A percentile compares a stretch with the other conserved stretches of the same genome.
These are phyloP conservation scores for Apodemus speciosus DNA, from an alignment of 2,113 vertebrate species.

Conservation along the genomic window DNA sequence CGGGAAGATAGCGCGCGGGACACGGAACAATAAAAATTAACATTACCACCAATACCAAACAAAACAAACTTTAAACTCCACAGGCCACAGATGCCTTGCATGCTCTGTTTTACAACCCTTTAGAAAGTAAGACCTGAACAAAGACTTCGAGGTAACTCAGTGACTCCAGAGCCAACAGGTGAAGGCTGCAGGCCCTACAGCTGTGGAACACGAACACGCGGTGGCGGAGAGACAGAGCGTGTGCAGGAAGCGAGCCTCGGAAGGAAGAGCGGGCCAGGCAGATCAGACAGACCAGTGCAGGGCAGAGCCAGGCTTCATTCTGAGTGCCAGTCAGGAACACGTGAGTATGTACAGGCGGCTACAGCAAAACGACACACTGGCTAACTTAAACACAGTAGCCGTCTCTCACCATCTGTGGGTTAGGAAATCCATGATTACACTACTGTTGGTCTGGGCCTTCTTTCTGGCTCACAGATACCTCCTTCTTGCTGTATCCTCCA, in stretches of 20 bases:
- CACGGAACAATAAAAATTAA: neutral
- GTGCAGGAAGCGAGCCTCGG: neutral
- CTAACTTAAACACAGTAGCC: neutral
- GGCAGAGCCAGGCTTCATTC: neutral
- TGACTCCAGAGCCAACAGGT: neutral
- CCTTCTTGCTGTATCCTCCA: neutral
- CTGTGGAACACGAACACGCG: neutral
- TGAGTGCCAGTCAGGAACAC: neutral
- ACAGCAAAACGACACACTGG: neutral
- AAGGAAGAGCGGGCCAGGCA: neutral
- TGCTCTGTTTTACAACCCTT: slow-evolving; percentile 10
- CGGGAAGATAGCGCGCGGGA: too few relatives aligned
- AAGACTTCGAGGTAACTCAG: neutral
- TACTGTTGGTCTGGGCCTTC: neutral
- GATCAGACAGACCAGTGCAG: neutral
- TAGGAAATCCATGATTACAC: neutral
- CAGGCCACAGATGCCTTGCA: neutral
- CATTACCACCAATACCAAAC: neutral
- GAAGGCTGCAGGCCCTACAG: neutral
- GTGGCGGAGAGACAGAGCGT: neutral
- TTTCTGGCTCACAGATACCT: neutral
- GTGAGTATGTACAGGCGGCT: neutral
- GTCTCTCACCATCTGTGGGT: too few relatives aligned
- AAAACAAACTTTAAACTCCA: neutral
- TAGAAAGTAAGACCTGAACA: slow-evolving; percentile 23